Evolutionary conservation across 2,797 vertebrate genomes (phyloP).

Genomic region (Eulemur coronatus): DNA sequence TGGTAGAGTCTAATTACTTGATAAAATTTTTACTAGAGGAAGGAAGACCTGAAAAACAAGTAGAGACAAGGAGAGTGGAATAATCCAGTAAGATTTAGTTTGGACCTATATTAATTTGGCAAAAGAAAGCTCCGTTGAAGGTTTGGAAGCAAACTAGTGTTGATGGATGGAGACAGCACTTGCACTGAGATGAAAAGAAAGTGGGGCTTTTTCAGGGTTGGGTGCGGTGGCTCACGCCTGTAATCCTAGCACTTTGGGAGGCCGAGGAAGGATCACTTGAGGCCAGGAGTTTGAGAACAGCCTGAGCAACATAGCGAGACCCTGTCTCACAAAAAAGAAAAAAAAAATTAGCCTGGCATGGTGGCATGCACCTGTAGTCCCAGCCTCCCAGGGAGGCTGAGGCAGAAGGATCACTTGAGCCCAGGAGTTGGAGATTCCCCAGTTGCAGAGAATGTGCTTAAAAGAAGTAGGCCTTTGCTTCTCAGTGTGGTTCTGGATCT

Average conservation of each 20-base stretch:
- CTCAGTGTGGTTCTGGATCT: background rate
- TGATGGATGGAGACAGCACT: background rate
- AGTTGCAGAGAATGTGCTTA: background rate
- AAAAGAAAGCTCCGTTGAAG: background rate
- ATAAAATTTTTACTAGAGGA: background rate
- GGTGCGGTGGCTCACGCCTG: background rate
- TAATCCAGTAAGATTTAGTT: background rate
- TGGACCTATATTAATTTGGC: background rate
- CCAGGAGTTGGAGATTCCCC: background rate
- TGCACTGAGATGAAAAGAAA: background rate
- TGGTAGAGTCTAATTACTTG: background rate
- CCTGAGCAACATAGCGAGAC: background rate
- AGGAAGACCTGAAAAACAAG: background rate
- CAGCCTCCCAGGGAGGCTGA: background rate
- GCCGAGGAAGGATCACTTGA: background rate
- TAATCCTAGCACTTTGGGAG: background rate
- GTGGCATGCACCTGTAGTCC: background rate
- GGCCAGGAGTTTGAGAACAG: background rate
- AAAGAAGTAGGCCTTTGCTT: background rate
- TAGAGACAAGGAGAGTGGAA: background rate
- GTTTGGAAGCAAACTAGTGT: background rate
- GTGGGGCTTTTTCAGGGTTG: background rate
- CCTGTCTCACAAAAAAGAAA: too few species aligned
- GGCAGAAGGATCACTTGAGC: background rate
- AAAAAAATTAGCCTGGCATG: background rate